Conservation (phyloP, 1,140 invertebrate species). For the Sinonovacula constricta region DNA sequence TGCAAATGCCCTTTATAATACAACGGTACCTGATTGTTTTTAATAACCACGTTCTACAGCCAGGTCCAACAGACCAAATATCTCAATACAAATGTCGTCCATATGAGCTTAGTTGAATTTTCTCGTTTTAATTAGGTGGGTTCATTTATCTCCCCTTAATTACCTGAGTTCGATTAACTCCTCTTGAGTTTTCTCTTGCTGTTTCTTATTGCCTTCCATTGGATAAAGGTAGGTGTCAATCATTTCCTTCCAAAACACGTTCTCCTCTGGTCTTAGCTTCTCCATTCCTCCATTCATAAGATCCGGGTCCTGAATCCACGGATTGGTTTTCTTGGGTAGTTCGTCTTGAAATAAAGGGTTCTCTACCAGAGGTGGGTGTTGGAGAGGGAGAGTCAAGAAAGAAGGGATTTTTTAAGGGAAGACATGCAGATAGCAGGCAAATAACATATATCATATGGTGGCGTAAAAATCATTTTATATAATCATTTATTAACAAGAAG, state of each 20-base stretch:
- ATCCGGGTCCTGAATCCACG: constrained; percentile 40
- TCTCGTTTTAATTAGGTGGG: too few relatives aligned
- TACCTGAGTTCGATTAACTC: constrained; percentile 91
- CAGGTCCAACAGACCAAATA: too few relatives aligned
- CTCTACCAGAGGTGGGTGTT: not conserved
- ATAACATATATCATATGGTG: too few relatives aligned
- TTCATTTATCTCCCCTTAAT: too few relatives aligned
- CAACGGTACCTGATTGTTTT: too few relatives aligned
- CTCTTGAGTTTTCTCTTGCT: constrained; percentile 79
- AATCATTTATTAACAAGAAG: too few relatives aligned
- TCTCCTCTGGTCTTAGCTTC: constrained; percentile 82
- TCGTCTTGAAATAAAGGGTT: constrained; percentile 54
- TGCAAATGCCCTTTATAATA: too few relatives aligned
- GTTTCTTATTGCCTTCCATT: constrained; percentile 60
- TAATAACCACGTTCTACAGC: too few relatives aligned
- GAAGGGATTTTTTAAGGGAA: not conserved
- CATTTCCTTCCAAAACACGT: constrained; percentile 64
- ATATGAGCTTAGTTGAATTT: too few relatives aligned
- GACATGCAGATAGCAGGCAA: too few relatives aligned
- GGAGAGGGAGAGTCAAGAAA: not conserved
- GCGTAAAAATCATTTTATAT: too few relatives aligned
- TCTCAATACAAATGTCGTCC: too few relatives aligned
- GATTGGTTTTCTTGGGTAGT: not conserved
- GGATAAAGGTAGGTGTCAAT: constrained; percentile 68
- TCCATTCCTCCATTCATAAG: constrained; percentile 54